A percentile compares a stretch with the other conserved stretches of the same genome.
phyloP scores from a whole-genome alignment of 1,140 invertebrate species.

The Aphelenchoides besseyi region DNA sequence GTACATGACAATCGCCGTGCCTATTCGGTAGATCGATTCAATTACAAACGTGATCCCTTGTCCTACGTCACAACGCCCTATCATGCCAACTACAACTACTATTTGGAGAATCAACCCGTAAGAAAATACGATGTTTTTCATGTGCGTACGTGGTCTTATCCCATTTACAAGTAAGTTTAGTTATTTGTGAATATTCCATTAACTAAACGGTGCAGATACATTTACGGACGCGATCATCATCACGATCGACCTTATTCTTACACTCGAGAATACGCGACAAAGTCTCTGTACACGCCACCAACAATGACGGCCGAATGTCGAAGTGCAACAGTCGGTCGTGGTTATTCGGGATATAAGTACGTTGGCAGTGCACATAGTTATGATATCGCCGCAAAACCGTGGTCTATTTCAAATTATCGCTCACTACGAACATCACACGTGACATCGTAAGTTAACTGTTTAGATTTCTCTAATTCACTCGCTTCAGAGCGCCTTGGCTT shows the following conservation, averaged over 20 bases:
- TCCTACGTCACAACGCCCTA: constrained; percentile 45
- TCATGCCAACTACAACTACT: constrained; percentile 51
- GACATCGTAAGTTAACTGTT: constrained; percentile 26
- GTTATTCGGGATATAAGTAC: constrained; percentile 54
- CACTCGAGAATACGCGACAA: constrained; percentile 44
- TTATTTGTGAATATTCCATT: constrained; percentile 13
- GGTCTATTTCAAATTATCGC: constrained; percentile 51
- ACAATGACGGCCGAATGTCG: constrained; percentile 43
- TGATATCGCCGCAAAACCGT: constrained; percentile 47
- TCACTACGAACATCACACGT: constrained; percentile 42
- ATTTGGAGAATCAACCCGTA: constrained; percentile 46
- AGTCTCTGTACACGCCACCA: constrained; percentile 50
- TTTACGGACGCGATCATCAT: constrained; percentile 50
- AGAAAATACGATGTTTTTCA: constrained; percentile 54
- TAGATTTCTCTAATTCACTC: not conserved
- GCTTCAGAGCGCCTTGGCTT: constrained; percentile 47
- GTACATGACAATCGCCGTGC: constrained; percentile 26
- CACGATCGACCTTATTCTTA: constrained; percentile 46
- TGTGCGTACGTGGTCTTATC: constrained; percentile 51
- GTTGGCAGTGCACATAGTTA: constrained; percentile 45
- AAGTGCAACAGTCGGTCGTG: constrained; percentile 30
- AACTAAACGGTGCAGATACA: constrained; percentile 34
- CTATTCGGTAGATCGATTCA: constrained; percentile 22
- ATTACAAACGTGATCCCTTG: constrained; percentile 38
- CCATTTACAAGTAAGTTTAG: constrained; percentile 48